Base-by-base conservation (phyloP, 2,113 vertebrate species). In the Accipiter virgatus region DNA sequence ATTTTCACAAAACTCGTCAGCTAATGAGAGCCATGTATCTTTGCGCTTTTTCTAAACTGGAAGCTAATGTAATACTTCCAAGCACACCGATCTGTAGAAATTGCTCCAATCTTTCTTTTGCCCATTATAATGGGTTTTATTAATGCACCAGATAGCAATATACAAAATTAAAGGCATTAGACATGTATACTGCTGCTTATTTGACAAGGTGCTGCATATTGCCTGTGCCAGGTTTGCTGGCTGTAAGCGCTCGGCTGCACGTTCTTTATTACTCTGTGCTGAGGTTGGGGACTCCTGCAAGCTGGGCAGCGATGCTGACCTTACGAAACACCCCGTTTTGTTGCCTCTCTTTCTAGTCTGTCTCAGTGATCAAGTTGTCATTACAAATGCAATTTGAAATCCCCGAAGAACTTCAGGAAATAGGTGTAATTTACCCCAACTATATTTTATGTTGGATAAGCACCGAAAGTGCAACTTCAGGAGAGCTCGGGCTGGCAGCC, bases 141-240 rank as follows among this genome's bases (percentile, higher is more conserved):
- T 66, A 81, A 72, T 38, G 56, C 31, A 63, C 47, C 45, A 78
- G 23, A 32, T 61, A 67, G 18, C 71, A 62, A 22, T 22, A 43
- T 25, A 59, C 50, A 36, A 78, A 93, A 95, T 95, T 81, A 93
- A 93, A 95, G 88, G 61, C 86, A 93, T 93, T 75, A 92, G 86
- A 32, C 66, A 31, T 29, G 18, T 50, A 13, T 32, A 17, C 29
- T 82, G 81, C 75, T 63, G 86, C 42, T 80, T 20, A 3, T 58
- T 65, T 84, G 90, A 73, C 55, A 66, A 25, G 61, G n/a, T 86
- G 80, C 80, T 85, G 53, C 4, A 1, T 32, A 0, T 40, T 72
- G 67, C 40, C 43, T 72, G 2, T 1, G 4, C 43, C 68, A 43
- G 38, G 21, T 93, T 85, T 70, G 36, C 65, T 72, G 94, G 20